These are phyloP conservation scores for Malthinus flaveolus DNA, from an alignment of 2,888 invertebrate genomes.

Conservation along the genomic window DNA sequence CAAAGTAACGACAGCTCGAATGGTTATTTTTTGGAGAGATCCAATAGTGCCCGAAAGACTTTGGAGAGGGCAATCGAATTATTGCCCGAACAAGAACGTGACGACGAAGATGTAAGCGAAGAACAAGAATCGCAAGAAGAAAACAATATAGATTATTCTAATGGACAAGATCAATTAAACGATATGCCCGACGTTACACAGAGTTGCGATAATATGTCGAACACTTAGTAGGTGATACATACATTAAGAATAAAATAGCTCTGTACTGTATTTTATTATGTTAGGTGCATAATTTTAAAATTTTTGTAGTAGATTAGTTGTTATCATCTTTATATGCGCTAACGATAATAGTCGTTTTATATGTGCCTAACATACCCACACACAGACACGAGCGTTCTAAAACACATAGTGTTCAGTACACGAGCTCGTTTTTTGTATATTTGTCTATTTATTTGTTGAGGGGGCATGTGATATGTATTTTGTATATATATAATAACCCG, in stretches of 20 bases:
- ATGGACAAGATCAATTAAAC: constrained; percentile 35
- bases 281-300: constrained; percentile 13
- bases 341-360: constrained; percentile 10
- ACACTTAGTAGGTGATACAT: constrained; percentile 33
- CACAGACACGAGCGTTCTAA: not conserved
- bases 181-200: constrained; percentile 48
- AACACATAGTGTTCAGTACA: constrained; percentile 18
- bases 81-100: constrained; percentile 64
- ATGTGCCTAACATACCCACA: constrained; percentile 20
- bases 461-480: constrained; percentile 53
- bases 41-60: constrained; percentile 89
- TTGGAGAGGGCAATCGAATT: constrained; percentile 78
- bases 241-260: constrained; percentile 10
- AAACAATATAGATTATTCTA: constrained; percentile 35
- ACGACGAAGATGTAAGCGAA: constrained; percentile 49
- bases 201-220: constrained; percentile 38
- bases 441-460: constrained; percentile 41
- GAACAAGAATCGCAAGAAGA: constrained; percentile 51
- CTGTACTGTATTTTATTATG: constrained; percentile 11
- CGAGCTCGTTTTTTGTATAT: constrained; percentile 32
- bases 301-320: constrained; percentile 12
- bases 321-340: constrained; percentile 7
- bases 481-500: constrained; percentile 48
- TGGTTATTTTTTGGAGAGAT: constrained; percentile 92
- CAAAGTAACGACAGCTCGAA: constrained; percentile 95